Percentiles rank a stretch among this genome's conserved stretches.
These are phyloP conservation scores for Misgurnus mizolepis DNA, from an alignment of 2,113 vertebrate species.

Conservation along the genomic window DNA sequence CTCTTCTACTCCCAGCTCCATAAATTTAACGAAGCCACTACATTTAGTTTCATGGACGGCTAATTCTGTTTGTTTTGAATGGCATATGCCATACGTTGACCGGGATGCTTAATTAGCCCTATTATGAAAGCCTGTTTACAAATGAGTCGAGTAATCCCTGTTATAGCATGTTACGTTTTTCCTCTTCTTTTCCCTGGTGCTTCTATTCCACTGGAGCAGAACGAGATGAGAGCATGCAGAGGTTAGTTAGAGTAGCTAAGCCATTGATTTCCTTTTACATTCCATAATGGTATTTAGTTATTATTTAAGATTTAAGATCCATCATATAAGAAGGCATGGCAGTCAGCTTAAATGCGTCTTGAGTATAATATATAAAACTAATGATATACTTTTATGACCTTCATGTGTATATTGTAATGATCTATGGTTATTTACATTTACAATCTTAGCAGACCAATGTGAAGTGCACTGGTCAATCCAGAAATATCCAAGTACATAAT, in stretches of 20 bases:
- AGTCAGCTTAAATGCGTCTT: too few species aligned
- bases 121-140: conserved; percentile 63
- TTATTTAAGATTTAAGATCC: too few species aligned
- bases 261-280: conserved; percentile 20
- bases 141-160: conserved; percentile 58
- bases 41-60: conserved; percentile 54
- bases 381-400: too few species aligned
- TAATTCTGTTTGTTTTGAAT: conserved; percentile 62
- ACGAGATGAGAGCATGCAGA: conserved; percentile 18
- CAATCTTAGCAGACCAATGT: neutral
- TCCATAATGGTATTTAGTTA: neutral
- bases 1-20: neutral
- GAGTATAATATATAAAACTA: too few species aligned
- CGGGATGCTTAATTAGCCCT: conserved; percentile 60
- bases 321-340: too few species aligned
- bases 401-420: too few species aligned
- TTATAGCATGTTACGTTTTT: conserved; percentile 21
- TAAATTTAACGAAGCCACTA: conserved; percentile 49
- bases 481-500: too few species aligned
- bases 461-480: too few species aligned
- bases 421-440: neutral
- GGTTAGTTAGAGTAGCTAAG: conserved; percentile 37
- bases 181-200: conserved; percentile 7
- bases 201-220: neutral
- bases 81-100: conserved; percentile 50